phyloP scores from a whole-genome alignment of 2,888 invertebrate species.

The Pelosia muscerda region DNA sequence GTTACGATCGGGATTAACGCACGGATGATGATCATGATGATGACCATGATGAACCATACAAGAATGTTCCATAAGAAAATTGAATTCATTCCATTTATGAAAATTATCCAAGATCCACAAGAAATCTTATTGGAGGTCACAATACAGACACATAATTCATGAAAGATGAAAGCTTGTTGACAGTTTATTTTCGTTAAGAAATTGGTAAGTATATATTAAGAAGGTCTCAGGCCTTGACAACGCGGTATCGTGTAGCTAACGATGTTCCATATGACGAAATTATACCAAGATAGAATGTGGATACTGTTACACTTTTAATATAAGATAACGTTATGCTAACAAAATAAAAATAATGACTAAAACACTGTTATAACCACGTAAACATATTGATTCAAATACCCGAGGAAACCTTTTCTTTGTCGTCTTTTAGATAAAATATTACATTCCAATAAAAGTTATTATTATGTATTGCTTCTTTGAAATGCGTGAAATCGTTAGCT shows the following conservation, averaged over 20 bases:
- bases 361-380: background rate
- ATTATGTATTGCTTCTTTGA: too few relatives aligned
- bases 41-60: background rate
- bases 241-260: slow-evolving; percentile 20
- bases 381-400: background rate
- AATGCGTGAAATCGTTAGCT: too few relatives aligned
- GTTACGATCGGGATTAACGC: too few relatives aligned
- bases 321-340: background rate
- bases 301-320: slow-evolving; percentile 16
- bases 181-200: slow-evolving; percentile 10
- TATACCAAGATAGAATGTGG: slow-evolving; percentile 12
- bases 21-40: too few relatives aligned
- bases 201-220: slow-evolving; percentile 18
- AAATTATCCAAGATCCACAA: background rate
- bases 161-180: background rate
- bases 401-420: too few relatives aligned
- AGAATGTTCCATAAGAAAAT: too few relatives aligned
- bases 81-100: background rate
- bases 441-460: too few relatives aligned
- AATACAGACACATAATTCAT: background rate
- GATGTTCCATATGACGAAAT: slow-evolving; percentile 16
- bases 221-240: slow-evolving; percentile 9
- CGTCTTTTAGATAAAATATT: too few relatives aligned
- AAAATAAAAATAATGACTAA: background rate
- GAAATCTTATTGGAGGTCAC: background rate